Percentiles rank a stretch among this genome's conserved stretches.
phyloP scores from a whole-genome alignment of 2,113 vertebrate genomes.

The Larimichthys crocea region DNA sequence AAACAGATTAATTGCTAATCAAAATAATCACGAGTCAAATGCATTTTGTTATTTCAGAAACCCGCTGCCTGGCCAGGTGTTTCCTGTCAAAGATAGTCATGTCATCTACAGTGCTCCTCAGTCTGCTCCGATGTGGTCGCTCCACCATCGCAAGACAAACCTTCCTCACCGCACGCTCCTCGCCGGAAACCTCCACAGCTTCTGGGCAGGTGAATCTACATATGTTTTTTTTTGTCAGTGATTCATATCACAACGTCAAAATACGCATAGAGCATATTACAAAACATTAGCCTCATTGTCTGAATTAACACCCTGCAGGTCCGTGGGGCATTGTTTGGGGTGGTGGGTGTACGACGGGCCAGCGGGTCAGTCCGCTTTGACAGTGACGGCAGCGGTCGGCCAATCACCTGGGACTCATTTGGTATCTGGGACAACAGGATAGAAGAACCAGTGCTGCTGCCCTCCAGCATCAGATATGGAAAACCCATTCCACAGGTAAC shows the following conservation, averaged over 20 bases:
- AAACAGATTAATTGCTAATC: too few species aligned
- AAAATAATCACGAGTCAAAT: too few species aligned
- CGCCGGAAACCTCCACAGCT: conserved; percentile 13
- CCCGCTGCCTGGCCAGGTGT: not conserved
- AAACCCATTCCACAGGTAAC: conserved; percentile 86
- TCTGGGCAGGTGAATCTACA: conserved; percentile 28
- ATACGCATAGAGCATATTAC: too few species aligned
- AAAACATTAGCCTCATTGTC: not conserved
- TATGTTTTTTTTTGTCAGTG: too few species aligned
- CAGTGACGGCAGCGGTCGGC: conserved; percentile 75
- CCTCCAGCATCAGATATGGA: conserved; percentile 91
- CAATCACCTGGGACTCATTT: conserved; percentile 90
- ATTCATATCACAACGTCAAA: too few species aligned
- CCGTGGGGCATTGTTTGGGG: not conserved
- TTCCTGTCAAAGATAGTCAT: conserved; percentile 37
- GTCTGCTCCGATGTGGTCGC: conserved; percentile 46
- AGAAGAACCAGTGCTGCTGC: conserved; percentile 91
- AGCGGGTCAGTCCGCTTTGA: conserved; percentile 79
- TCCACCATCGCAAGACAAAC: not conserved
- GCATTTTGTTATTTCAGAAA: conserved; percentile 9
- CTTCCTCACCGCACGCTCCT: not conserved
- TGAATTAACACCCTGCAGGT: conserved; percentile 30
- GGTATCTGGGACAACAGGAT: conserved; percentile 95
- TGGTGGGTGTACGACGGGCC: conserved; percentile 25
- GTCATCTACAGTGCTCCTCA: conserved; percentile 51